A percentile compares a stretch with the other conserved stretches of the same genome.
These are phyloP conservation scores for Stegodyphus dumicola DNA, from an alignment of 1,140 invertebrate species.

Conservation along the genomic window DNA sequence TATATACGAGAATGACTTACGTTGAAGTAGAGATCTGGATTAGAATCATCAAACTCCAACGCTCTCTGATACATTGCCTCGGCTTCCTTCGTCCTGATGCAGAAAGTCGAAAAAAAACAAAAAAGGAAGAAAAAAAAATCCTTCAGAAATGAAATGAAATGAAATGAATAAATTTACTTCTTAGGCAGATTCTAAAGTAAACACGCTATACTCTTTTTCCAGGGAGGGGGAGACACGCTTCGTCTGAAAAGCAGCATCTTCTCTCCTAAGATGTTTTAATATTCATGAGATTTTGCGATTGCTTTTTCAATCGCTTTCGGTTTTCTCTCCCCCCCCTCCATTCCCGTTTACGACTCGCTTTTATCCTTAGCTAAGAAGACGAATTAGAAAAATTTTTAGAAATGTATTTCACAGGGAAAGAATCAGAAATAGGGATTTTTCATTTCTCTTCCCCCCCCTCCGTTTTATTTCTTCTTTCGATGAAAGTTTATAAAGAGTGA, in stretches of 20 bases:
- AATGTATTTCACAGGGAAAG: background rate
- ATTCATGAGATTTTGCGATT: conserved; percentile 57
- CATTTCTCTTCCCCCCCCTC: background rate
- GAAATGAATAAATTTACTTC: conserved; percentile 52
- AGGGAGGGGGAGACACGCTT: background rate
- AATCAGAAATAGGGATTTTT: background rate
- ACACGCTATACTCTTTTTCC: conserved; percentile 28
- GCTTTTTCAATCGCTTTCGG: conserved; percentile 36
- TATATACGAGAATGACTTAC: conserved; percentile 63
- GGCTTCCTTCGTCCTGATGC: conserved; percentile 67
- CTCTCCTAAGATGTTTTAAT: conserved; percentile 45
- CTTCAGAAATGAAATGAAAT: conserved; percentile 11
- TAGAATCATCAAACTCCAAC: conserved; percentile 66
- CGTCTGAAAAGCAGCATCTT: conserved; percentile 19
- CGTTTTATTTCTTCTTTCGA: too few species aligned
- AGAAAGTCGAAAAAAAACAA: too few species aligned
- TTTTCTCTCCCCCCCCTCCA: background rate
- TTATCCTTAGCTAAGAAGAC: conserved; percentile 27
- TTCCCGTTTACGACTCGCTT: conserved; percentile 4
- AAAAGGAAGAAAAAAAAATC: background rate
- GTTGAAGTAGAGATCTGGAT: conserved; percentile 70
- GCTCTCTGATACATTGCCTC: conserved; percentile 68
- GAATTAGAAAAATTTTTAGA: conserved; percentile 35
- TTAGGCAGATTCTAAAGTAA: conserved; percentile 25
- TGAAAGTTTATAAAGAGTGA: too few species aligned